Base-by-base conservation (phyloP, 1,140 invertebrate species). In the Drosophila aff. region DNA sequence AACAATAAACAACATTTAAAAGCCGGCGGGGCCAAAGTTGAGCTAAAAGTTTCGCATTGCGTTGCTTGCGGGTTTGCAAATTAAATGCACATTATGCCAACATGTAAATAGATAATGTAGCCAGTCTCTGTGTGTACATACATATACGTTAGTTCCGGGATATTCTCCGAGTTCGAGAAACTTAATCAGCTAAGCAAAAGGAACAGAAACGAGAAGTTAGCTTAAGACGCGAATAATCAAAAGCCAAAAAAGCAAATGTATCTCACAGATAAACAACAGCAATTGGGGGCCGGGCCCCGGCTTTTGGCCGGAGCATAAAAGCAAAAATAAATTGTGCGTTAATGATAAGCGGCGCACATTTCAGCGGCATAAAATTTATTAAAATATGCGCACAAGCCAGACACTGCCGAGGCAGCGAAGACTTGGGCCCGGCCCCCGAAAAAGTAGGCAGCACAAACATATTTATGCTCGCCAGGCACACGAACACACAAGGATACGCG, bases 271-370 rank as follows among this genome's bases (percentile, higher is more conserved):
- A 86, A 85, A 79, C 46, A 83, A 82, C 61, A 72, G 64, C 74
- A 75, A 61, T 43, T 36, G 64, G 46, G 44, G 59, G 60, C 47
- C 60, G 41, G 36, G 31, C 41, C 21, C 36, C 21, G 15, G 63
- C 52, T 41, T 16, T 21, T 11, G 69, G 55, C 33, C 31, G n/a
- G 46, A 50, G 74, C 77, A 89, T 84, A 90, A 89, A 89, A 90
- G 85, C 85, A 90, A 89, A 89, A 90, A 90, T 90, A 90, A 90
- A 90, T 90, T 90, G 85, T 90, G 85, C 85, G 85, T 90, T 90
- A 90, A 90, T 90, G 85, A 90, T 90, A 90, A 90, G 85, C 85
- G 86, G 79, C 58, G 86, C 82, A 74, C 81, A 90, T 90, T 90
- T 90, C 81, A 85, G 79, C 79, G 79, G 86, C 85, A 90, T 90